Percentiles rank a stretch among this genome's conserved stretches.
Evolutionary conservation across 2,797 vertebrate species (phyloP).

Genomic region (Schizopygopsis malacanthus): DNA sequence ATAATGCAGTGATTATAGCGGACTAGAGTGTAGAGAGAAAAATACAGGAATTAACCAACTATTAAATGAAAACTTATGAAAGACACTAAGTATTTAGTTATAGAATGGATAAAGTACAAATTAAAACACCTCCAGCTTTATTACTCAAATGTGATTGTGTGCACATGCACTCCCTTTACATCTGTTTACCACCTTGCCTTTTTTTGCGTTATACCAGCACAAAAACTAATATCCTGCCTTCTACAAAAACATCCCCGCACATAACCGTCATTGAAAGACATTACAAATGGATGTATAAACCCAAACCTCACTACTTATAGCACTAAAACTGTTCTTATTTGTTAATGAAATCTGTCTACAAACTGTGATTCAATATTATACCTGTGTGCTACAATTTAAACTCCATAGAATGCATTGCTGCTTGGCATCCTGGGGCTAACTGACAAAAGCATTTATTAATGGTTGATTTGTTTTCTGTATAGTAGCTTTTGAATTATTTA

Average conservation of each 20-base stretch:
- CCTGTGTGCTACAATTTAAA: constrained; percentile 1
- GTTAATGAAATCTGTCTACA: constrained; percentile 4
- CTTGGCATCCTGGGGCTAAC: constrained; percentile 25
- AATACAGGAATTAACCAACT: constrained; percentile 51
- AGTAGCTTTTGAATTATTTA: constrained; percentile 34
- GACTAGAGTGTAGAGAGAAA: not conserved
- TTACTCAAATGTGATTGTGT: constrained; percentile 42
- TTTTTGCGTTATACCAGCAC: constrained; percentile 39
- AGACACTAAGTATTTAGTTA: constrained; percentile 48
- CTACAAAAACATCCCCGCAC: constrained; percentile 34
- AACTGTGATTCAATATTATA: constrained; percentile 35
- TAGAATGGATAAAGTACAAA: not conserved
- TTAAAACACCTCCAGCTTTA: not conserved
- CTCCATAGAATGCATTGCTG: constrained; percentile 18
- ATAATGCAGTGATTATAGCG: not conserved
- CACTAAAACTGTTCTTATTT: not conserved
- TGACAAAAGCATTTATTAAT: constrained; percentile 34
- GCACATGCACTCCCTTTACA: constrained; percentile 54
- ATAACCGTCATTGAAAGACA: not conserved
- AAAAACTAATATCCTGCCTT: constrained; percentile 40
- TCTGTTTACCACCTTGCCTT: constrained; percentile 59
- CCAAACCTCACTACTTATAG: constrained; percentile 19
- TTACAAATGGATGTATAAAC: constrained; percentile 13
- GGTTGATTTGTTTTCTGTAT: constrained; percentile 19
- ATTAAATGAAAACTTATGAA: constrained; percentile 63